phyloP scores from a whole-genome alignment of 2,113 vertebrate species.

The Phylloscopus whistleri region DNA sequence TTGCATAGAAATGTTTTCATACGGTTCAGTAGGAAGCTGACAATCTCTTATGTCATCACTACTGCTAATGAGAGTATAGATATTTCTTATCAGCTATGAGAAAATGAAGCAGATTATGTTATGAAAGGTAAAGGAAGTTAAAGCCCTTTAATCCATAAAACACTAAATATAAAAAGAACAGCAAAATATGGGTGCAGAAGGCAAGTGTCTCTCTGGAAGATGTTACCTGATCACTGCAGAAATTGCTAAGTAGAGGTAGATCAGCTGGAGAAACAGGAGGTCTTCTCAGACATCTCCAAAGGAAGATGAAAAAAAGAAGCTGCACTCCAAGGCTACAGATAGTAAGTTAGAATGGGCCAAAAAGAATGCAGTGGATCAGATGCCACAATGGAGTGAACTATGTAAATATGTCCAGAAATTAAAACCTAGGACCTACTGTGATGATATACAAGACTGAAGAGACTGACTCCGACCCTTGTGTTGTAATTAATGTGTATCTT shows the following conservation, averaged over 20 bases:
- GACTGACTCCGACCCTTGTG: background rate
- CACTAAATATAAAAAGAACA: background rate
- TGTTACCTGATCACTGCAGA: background rate
- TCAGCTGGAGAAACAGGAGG: background rate
- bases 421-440: background rate
- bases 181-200: background rate
- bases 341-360: background rate
- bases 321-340: background rate
- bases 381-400: background rate
- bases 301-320: background rate
- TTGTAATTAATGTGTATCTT: fast-evolving
- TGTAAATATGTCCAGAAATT: background rate
- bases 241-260: background rate
- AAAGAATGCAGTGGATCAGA: background rate
- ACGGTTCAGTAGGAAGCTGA: background rate
- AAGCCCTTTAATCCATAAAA: background rate
- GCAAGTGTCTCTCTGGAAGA: background rate
- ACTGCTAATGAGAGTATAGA: background rate
- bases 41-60: background rate
- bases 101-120: background rate
- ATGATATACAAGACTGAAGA: background rate
- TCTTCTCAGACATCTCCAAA: background rate
- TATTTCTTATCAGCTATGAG: background rate
- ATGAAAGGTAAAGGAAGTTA: background rate
- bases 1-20: background rate